These are phyloP conservation scores for Quadroppia sp. DNA, from an alignment of 2,888 invertebrate genomes.

Conservation along the genomic window DNA sequence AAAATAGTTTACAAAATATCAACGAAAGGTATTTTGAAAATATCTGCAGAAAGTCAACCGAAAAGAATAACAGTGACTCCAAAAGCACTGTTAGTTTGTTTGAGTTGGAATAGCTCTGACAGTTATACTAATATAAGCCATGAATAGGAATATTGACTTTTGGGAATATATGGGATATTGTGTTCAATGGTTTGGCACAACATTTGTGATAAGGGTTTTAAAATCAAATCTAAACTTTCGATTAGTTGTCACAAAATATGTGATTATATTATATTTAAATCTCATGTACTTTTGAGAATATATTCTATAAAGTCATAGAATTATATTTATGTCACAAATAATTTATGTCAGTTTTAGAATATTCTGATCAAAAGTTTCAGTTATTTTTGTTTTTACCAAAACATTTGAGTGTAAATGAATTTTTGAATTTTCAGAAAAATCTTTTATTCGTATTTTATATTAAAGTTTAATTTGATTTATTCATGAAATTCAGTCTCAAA, in stretches of 20 bases:
- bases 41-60: not conserved
- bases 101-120: not conserved
- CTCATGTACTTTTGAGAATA: too few species aligned
- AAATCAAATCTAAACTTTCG: not conserved
- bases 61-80: not conserved
- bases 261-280: conserved; percentile 1
- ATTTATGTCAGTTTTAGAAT: too few species aligned
- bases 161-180: conserved; percentile 2
- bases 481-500: too few species aligned
- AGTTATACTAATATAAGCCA: not conserved
- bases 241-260: not conserved
- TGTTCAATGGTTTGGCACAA: not conserved
- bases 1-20: not conserved
- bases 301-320: too few species aligned
- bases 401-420: too few species aligned
- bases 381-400: too few species aligned
- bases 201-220: not conserved
- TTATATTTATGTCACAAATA: too few species aligned
- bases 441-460: too few species aligned
- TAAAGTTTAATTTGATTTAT: too few species aligned
- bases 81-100: not conserved
- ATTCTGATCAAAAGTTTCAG: too few species aligned
- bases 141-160: not conserved
- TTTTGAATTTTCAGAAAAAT: too few species aligned
- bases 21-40: not conserved